These are phyloP conservation scores for Echiichthys vipera DNA, from an alignment of 2,797 vertebrate species.

Conservation along the genomic window DNA sequence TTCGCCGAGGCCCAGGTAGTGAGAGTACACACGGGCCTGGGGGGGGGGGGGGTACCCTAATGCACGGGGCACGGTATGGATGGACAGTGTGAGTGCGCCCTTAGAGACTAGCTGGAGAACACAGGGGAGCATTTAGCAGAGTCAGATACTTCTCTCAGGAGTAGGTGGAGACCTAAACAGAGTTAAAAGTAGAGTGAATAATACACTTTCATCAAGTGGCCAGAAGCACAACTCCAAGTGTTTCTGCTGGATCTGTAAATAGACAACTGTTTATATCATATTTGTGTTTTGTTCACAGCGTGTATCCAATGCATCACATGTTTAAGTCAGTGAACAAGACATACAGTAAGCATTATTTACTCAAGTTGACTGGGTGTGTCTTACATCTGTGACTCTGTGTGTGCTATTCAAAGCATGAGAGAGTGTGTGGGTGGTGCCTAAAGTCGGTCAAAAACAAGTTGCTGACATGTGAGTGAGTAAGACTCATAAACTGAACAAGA, in stretches of 20 bases:
- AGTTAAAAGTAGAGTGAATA: too few species aligned
- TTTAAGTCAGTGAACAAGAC: too few species aligned
- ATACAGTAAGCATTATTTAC: too few species aligned
- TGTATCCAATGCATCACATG: background rate
- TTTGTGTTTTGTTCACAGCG: background rate
- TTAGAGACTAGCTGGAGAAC: background rate
- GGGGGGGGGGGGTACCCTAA: too few species aligned
- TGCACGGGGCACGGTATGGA: too few species aligned
- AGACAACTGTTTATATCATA: background rate
- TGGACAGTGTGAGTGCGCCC: too few species aligned
- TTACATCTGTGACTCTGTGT: background rate
- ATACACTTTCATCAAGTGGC: background rate
- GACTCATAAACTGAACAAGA: constrained; percentile 11
- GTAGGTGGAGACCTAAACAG: background rate
- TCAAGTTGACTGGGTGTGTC: background rate
- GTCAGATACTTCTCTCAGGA: background rate
- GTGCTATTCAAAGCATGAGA: constrained; percentile 31
- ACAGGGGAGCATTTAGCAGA: background rate
- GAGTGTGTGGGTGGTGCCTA: constrained; percentile 21
- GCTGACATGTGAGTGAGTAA: constrained; percentile 29
- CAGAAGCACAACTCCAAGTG: background rate
- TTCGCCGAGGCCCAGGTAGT: too few species aligned
- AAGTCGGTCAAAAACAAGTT: constrained; percentile 32
- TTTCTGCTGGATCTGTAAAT: too few species aligned
- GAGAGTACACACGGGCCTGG: too few species aligned